These are phyloP conservation scores for Corella eumyota DNA, from an alignment of 23 tunicate genomes.

Conservation along the genomic window DNA sequence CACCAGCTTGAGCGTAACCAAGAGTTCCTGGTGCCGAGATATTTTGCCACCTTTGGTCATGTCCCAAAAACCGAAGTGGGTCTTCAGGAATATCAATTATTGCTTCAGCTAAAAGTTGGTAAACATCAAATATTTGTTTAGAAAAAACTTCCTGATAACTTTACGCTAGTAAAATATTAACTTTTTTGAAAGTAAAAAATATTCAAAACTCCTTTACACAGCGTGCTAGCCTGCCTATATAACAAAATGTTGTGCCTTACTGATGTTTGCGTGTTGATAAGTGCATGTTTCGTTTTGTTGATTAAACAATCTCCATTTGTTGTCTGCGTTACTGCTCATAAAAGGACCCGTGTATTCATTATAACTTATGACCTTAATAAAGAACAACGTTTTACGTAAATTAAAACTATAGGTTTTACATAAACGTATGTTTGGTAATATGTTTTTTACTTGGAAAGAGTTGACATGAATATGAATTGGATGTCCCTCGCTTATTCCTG, in stretches of 20 bases:
- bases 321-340: neutral
- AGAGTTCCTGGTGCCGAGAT: slow-evolving; percentile 16
- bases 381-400: neutral
- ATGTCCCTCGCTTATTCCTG: neutral
- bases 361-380: slow-evolving; percentile 16
- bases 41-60: slow-evolving; percentile 17
- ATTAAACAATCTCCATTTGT: neutral
- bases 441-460: slow-evolving; percentile 6
- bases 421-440: neutral
- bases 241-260: no score
- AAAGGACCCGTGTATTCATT: slow-evolving; percentile 19
- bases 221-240: no score
- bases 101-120: no score
- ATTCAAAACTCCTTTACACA: no score
- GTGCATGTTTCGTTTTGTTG: neutral
- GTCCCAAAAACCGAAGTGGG: slow-evolving; percentile 3
- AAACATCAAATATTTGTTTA: no score
- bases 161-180: no score
- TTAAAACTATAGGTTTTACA: neutral
- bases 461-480: slow-evolving; percentile 45
- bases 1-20: slow-evolving; percentile 44
- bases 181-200: no score
- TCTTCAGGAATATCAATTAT: neutral
- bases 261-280: neutral
- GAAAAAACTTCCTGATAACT: no score